These are phyloP conservation scores for Cheilosia scutellata DNA, from an alignment of 2,888 invertebrate species.

Conservation along the genomic window DNA sequence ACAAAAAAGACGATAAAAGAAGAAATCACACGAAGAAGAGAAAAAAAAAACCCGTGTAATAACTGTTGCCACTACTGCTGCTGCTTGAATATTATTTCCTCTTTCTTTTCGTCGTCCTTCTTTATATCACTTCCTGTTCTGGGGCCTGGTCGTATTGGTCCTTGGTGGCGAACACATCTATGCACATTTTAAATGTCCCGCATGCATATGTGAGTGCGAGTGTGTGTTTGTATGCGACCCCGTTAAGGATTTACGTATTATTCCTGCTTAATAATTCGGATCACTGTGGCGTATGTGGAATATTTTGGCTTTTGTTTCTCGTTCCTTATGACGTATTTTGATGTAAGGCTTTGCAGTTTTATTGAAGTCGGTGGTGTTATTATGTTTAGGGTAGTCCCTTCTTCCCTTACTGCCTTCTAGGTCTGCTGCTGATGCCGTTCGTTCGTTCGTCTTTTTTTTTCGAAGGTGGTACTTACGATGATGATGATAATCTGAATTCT, in stretches of 20 bases:
- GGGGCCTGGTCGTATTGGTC: constrained; percentile 54
- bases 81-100: constrained; percentile 14
- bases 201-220: constrained; percentile 28
- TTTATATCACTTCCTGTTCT: constrained; percentile 54
- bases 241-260: constrained; percentile 59
- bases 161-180: constrained; percentile 53
- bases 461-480: constrained; percentile 61
- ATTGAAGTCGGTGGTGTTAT: constrained; percentile 66
- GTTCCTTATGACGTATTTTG: constrained; percentile 9
- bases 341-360: constrained; percentile 49
- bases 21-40: constrained; percentile 2
- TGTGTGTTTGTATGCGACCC: neutral
- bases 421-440: constrained; percentile 6
- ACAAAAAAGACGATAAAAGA: constrained; percentile 20
- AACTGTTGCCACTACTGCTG: constrained; percentile 46
- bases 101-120: constrained; percentile 22
- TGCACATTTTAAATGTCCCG: constrained; percentile 47
- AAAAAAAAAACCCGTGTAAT: constrained; percentile 24
- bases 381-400: neutral
- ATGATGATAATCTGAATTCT: constrained; percentile 48
- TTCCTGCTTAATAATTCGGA: constrained; percentile 56
- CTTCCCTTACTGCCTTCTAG: neutral
- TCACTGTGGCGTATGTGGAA: constrained; percentile 58
- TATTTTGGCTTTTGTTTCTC: constrained; percentile 38
- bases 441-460: neutral